Conservation (phyloP, 2,888 invertebrate genomes). For the Limnephilus marmoratus region DNA sequence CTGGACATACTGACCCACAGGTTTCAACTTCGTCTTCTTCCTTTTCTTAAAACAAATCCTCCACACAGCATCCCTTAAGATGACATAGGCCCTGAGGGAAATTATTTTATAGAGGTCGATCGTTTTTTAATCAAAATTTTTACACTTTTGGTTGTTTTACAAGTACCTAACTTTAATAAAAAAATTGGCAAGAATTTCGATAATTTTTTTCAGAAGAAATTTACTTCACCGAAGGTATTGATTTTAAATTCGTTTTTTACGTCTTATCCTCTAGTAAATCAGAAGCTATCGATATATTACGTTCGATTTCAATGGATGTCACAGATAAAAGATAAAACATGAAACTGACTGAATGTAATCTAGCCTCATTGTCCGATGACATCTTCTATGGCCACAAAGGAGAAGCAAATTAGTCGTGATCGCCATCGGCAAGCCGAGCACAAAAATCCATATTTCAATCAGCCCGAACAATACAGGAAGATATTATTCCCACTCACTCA, state of each 20-base stretch:
- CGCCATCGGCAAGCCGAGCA: conserved; percentile 41
- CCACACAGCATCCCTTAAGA: too few relatives aligned
- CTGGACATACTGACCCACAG: too few relatives aligned
- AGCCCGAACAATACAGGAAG: conserved; percentile 61
- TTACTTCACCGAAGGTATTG: too few relatives aligned
- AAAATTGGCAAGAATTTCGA: too few relatives aligned
- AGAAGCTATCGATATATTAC: not conserved
- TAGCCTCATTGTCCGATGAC: not conserved
- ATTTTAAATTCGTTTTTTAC: not conserved
- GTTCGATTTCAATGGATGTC: not conserved
- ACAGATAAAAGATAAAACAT: not conserved
- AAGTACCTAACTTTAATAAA: too few relatives aligned
- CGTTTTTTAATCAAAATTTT: too few relatives aligned
- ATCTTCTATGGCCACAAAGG: conserved; percentile 57
- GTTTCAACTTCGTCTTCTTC: too few relatives aligned
- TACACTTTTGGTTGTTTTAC: too few relatives aligned
- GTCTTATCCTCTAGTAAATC: not conserved
- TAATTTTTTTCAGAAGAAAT: too few relatives aligned
- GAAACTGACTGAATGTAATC: not conserved
- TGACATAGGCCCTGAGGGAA: too few relatives aligned
- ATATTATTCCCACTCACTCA: conserved; percentile 56
- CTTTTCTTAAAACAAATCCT: too few relatives aligned
- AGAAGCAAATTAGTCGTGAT: conserved; percentile 58
- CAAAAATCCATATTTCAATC: conserved; percentile 66
- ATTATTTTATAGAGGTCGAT: too few relatives aligned